Conservation (phyloP, 2,888 invertebrate genomes). For the Rhogogaster chlorosoma region DNA sequence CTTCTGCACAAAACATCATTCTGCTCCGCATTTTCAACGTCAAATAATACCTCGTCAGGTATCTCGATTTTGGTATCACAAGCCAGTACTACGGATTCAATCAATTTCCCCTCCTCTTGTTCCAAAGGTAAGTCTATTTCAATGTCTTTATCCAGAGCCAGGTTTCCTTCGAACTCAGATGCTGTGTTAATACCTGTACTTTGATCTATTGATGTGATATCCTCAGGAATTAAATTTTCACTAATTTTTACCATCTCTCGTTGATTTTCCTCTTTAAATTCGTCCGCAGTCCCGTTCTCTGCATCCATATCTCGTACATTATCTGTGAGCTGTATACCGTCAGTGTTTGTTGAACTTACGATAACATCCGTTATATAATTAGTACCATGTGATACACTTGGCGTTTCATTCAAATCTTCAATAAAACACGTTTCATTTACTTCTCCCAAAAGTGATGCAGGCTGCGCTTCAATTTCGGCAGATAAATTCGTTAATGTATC, state of each 20-base stretch:
- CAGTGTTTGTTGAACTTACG: conserved; percentile 50
- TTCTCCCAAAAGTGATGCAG: conserved; percentile 54
- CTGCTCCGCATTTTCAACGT: conserved; percentile 57
- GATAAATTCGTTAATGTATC: conserved; percentile 41
- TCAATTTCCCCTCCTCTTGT: conserved; percentile 28
- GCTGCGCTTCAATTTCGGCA: conserved; percentile 7
- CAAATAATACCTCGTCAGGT: conserved; percentile 61
- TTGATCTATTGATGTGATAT: not conserved
- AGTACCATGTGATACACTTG: conserved; percentile 54
- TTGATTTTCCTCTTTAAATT: conserved; percentile 26
- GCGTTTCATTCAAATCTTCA: conserved; percentile 56
- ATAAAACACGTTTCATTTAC: conserved; percentile 62
- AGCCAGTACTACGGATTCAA: conserved; percentile 30
- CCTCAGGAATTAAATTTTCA: conserved; percentile 20
- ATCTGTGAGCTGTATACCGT: conserved; percentile 37
- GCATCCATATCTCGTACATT: conserved; percentile 37
- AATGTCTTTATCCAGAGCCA: conserved; percentile 15
- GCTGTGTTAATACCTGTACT: not conserved
- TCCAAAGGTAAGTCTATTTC: conserved; percentile 30
- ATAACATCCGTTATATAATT: conserved; percentile 62
- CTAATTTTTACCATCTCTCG: conserved; percentile 47
- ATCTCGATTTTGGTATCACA: conserved; percentile 60
- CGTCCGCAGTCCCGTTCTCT: conserved; percentile 32
- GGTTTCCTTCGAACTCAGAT: not conserved
- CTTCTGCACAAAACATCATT: conserved; percentile 55